phyloP scores from a whole-genome alignment of 1,140 invertebrate genomes.

The Nixonia krombeini region DNA sequence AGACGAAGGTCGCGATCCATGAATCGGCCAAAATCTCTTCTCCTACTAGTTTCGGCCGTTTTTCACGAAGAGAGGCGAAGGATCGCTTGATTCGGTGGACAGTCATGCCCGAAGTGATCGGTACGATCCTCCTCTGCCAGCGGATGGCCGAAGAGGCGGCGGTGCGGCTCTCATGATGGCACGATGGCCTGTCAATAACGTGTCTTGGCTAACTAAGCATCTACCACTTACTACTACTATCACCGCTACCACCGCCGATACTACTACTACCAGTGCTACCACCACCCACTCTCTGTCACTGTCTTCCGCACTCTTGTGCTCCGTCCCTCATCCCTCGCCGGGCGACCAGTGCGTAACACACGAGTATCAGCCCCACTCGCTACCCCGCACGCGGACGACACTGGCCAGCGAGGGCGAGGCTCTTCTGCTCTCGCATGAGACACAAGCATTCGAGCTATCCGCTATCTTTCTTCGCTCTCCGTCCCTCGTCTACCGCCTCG shows the following conservation, averaged over 20 bases:
- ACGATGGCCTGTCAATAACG: conserved; percentile 62
- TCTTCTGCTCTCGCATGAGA: conserved; percentile 48
- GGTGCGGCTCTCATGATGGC: conserved; percentile 56
- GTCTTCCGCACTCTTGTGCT: conserved; percentile 32
- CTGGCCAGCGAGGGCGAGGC: conserved; percentile 40
- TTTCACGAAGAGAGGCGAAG: no score
- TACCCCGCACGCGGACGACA: no score
- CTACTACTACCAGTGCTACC: no score
- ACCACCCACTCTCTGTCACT: conserved; percentile 56
- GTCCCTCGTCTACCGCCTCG: conserved; percentile 25
- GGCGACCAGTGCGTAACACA: conserved; percentile 43
- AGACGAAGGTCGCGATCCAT: no score
- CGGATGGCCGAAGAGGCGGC: no score
- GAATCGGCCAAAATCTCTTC: no score
- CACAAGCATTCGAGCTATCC: conserved; percentile 42
- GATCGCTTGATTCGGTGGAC: no score
- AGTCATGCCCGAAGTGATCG: no score
- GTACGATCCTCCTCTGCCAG: no score
- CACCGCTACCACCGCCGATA: no score
- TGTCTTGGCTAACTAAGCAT: conserved; percentile 65
- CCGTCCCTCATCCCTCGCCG: conserved; percentile 59
- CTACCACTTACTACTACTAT: conserved; percentile 66
- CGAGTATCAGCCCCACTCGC: conserved; percentile 56
- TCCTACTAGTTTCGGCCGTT: no score
- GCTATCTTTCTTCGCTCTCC: conserved; percentile 35